Conservation (phyloP, 2,113 vertebrate genomes). For the Entelurus aequoreus region DNA sequence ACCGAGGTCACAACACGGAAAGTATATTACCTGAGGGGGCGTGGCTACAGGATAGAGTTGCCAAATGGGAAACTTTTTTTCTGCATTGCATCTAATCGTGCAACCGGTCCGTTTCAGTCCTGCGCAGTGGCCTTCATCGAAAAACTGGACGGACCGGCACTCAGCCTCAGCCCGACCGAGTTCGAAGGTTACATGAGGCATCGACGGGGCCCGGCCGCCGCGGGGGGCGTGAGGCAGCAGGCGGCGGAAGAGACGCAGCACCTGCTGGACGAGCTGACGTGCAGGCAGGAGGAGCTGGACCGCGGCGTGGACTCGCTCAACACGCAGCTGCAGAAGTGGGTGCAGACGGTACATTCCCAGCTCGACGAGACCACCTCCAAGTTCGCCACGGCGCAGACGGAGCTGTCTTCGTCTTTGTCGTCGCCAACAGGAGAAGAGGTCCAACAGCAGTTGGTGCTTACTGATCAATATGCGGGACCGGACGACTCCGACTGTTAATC, state of each 20-base stretch:
- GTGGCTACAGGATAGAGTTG: no score
- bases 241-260: slow-evolving; percentile 50
- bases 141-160: slow-evolving; percentile 71
- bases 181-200: slow-evolving; percentile 72
- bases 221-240: slow-evolving; percentile 27
- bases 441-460: slow-evolving; percentile 27
- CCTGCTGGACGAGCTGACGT: slow-evolving; percentile 62
- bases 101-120: slow-evolving; percentile 53
- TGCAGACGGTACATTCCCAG: slow-evolving; percentile 61
- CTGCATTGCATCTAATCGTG: not conserved
- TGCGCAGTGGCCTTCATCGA: slow-evolving; percentile 77
- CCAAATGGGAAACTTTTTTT: no score
- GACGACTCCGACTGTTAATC: slow-evolving; percentile 43
- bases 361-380: slow-evolving; percentile 60
- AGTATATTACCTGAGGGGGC: no score
- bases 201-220: slow-evolving; percentile 29
- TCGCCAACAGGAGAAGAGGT: slow-evolving; percentile 21
- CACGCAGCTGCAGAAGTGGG: slow-evolving; percentile 67
- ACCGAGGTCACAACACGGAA: no score
- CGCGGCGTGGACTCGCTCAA: slow-evolving; percentile 57
- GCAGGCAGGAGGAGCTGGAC: slow-evolving; percentile 70
- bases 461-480: slow-evolving; percentile 16
- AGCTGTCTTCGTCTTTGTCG: slow-evolving; percentile 26
- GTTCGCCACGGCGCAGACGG: slow-evolving; percentile 43
- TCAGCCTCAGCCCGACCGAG: slow-evolving; percentile 71